phyloP scores from a whole-genome alignment of 64 coral and sea anemone genomes.

The Montipora capricornis region DNA sequence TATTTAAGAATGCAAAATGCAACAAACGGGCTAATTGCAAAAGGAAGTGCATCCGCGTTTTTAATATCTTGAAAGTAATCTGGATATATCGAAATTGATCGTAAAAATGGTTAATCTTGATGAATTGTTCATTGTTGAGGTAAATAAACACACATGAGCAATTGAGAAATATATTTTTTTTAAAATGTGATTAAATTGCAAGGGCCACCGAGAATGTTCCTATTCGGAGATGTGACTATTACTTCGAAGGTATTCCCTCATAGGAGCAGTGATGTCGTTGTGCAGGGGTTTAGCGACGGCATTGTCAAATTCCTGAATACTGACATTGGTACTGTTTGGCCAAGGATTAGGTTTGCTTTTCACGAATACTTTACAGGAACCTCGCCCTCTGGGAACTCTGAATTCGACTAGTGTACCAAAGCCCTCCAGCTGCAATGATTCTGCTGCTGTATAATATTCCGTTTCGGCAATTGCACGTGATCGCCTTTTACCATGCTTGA shows the following conservation, averaged over 20 bases:
- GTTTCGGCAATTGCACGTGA: not conserved
- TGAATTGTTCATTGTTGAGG: not conserved
- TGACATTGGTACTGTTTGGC: conserved; percentile 1
- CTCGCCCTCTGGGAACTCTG: not conserved
- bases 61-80: too few species aligned
- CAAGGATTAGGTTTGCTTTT: conserved; percentile 9
- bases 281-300: not conserved
- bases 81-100: too few species aligned
- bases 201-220: not conserved
- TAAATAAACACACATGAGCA: not conserved
- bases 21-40: too few species aligned
- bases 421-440: not conserved
- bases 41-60: too few species aligned
- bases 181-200: not conserved
- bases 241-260: not conserved
- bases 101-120: too few species aligned
- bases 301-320: not conserved
- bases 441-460: not conserved
- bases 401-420: conserved; percentile 4
- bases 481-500: conserved; percentile 32
- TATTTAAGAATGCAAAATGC: too few species aligned
- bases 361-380: conserved; percentile 17
- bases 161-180: not conserved
- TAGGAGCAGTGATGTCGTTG: conserved; percentile 4
- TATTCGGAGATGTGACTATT: not conserved